Base-by-base conservation (phyloP, 1,140 invertebrate species). In the Drosophila subobscura region DNA sequence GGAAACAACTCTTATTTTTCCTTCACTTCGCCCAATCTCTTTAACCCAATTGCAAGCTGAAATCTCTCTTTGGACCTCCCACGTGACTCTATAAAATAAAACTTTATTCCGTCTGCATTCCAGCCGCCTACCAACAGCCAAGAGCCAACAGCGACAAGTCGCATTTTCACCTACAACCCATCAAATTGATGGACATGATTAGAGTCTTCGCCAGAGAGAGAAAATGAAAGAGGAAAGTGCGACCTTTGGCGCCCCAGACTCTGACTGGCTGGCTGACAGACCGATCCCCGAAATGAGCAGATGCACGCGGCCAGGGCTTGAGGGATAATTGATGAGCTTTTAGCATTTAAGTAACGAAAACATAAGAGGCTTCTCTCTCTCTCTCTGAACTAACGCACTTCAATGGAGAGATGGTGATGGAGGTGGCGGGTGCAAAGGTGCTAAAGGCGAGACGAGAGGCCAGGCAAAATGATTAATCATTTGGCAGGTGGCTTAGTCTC, bases 161-260 rank as follows among this genome's bases (percentile, higher is more conserved):
- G 59, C 33, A 68, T 68, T 68, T 73, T 72, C 77, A 61, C 64
- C 77, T 80, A 75, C 64, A 79, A 75, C 57, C 56, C 78, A 79
- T 88, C 83, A 88, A 88, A 83, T 84, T 88, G 84, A 88, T 88
- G 83, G 79, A 89, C 83, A 89, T 72, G 83, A 88, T 86, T 86
- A 72, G 75, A 80, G 73, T 53, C 67, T 65, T 45, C 40, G 51
- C 7, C 3, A 0, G 10, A 37, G 33, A 10, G 63, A 81, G 50
- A 67, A 64, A 79, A 79, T 61, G 46, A 73, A 77, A 84, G 77
- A 77, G 74, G 66, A 86, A 88, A 86, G 83, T 81, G 84, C 78
- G 79, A 88, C 78, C 84, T 88, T 88, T 86, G 83, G 83, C 83
- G 83, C 83, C 83, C 72, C 40, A 64, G 27, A 25, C 50, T 16